Base-by-base conservation (phyloP, 2,797 vertebrate species). In the Morelia viridis region DNA sequence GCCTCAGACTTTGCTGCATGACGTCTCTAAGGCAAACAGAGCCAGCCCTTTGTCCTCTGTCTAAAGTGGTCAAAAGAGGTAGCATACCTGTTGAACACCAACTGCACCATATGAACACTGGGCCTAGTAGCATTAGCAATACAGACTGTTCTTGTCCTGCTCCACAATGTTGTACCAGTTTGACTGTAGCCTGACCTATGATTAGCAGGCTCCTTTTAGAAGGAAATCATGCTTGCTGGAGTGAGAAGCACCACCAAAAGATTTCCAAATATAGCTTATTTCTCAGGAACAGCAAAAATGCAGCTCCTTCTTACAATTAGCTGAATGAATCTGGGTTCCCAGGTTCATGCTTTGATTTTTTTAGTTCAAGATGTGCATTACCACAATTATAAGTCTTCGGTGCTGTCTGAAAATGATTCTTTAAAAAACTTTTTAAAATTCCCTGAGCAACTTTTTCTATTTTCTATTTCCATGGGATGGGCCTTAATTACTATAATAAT, bases 41-140 rank as follows among this genome's bases (percentile, higher is more conserved):
- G 68, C 22, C 46, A 58, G 62, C 11, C 19, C 46, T 90, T 88
- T 89, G 87, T 15, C 80, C 50, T 68, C 15, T 31, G 26, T 46
- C 84, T 41, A 57, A 57, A 71, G 5, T 60, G 56, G 61, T 15
- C 7, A 2, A 80, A 50, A 53, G 46, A 56, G 41, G 28, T 58
- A 62, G n/a, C 13, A 64, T 41, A 13, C 46, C 19, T 88, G 56
- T 89, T 92, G 56, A 28, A 68, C 50, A 64, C 62, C 31, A 89
- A 85, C 80, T 22, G n/a, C 19, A 2, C 53, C 83, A 65, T 50
- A 13, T 50, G 60, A 76, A 7, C n/a, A 28, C 2, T 7, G 19
- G 71, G 35, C 35, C 62, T 11, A 57, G 62, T 85, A 89, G 80
- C 80, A 65, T 85, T 89, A 41, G 64, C 56, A 92, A 89, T 64